Evolutionary conservation across 1,140 invertebrate genomes (phyloP).

Genomic region (Brachionus asplanchnoidis): DNA sequence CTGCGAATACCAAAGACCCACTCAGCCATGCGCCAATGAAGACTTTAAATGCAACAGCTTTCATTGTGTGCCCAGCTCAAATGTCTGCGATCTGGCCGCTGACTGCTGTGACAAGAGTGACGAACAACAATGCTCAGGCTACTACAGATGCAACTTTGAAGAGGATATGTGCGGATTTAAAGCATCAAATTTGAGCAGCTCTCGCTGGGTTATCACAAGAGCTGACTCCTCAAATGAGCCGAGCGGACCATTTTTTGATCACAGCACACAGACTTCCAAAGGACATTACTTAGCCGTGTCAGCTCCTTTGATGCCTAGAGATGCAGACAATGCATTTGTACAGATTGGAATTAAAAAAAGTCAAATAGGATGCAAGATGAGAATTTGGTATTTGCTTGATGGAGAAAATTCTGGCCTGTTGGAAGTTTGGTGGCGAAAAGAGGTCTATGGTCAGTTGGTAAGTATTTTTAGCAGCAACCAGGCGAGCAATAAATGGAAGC

Average conservation of each 20-base stretch:
- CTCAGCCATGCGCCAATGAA: slow-evolving; percentile 27
- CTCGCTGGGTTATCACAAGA: neutral
- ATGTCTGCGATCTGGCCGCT: slow-evolving; percentile 50
- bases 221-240: neutral
- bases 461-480: neutral
- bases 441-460: neutral
- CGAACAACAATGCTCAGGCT: slow-evolving; percentile 44
- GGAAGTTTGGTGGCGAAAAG: neutral
- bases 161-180: neutral
- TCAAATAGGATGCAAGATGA: neutral
- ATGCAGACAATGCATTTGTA: neutral
- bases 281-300: neutral
- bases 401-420: neutral
- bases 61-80: slow-evolving; percentile 44
- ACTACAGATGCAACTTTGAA: slow-evolving; percentile 39
- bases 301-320: neutral
- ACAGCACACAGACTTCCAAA: neutral
- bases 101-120: slow-evolving; percentile 51
- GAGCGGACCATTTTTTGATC: neutral
- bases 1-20: slow-evolving; percentile 46
- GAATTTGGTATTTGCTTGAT: neutral
- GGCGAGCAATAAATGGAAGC: neutral
- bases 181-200: neutral
- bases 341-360: neutral
- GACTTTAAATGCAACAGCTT: neutral